phyloP scores from a whole-genome alignment of 2,797 vertebrate genomes.

The Agapornis canus region DNA sequence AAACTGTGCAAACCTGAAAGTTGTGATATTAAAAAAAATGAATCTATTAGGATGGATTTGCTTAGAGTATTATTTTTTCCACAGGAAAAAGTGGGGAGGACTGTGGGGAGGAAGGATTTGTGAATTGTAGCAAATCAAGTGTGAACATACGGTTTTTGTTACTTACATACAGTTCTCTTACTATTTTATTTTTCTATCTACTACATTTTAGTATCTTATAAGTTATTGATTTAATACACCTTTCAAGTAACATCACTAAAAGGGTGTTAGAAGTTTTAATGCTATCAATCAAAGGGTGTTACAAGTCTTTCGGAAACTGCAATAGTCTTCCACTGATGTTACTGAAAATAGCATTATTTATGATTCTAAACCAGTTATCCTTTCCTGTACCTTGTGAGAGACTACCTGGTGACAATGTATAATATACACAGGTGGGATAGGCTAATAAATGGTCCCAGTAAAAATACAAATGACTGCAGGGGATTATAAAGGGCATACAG shows the following conservation, averaged over 20 bases:
- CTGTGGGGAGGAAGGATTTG: not conserved
- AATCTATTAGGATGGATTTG: not conserved
- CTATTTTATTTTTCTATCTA: not conserved
- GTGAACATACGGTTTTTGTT: not conserved
- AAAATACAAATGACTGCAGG: not conserved
- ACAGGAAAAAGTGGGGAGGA: not conserved
- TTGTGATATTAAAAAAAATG: not conserved
- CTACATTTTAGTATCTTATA: not conserved
- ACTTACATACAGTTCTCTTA: not conserved
- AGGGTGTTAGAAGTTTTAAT: not conserved
- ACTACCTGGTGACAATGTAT: not conserved
- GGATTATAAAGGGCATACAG: not conserved
- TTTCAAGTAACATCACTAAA: not conserved
- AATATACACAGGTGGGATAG: not conserved
- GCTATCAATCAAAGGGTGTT: not conserved
- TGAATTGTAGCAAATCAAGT: not conserved
- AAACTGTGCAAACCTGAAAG: not conserved
- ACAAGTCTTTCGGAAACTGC: not conserved
- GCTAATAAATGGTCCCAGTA: not conserved
- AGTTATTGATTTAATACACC: not conserved
- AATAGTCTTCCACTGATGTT: not conserved
- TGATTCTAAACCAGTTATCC: not conserved
- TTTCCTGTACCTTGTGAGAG: not conserved
- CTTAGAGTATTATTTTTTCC: rapidly evolving
- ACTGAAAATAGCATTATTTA: not conserved